phyloP scores from a whole-genome alignment of 2,113 vertebrate genomes.

The Chroicocephalus ridibundus region DNA sequence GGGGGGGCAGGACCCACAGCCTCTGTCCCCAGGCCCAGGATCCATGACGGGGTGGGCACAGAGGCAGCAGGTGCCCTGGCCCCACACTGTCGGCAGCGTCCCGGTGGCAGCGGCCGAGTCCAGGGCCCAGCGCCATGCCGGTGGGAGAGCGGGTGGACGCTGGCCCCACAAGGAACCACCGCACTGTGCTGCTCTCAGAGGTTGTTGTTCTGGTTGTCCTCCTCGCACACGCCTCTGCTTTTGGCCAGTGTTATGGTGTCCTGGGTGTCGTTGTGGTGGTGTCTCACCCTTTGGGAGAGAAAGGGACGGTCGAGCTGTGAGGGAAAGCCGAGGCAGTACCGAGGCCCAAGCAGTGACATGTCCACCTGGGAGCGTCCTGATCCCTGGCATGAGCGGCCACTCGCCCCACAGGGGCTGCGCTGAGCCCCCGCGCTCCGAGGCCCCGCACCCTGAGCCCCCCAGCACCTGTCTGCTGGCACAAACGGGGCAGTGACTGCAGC shows the following conservation, averaged over 20 bases:
- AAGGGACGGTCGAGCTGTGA: not conserved
- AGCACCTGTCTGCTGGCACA: not conserved
- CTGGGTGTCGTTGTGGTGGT: constrained; percentile 29
- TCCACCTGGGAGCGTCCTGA: fast-evolving
- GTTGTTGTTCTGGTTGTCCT: constrained; percentile 51
- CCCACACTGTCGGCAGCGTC: not conserved
- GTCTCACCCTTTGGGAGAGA: constrained; percentile 56
- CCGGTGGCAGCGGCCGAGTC: not conserved
- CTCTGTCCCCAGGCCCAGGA: not conserved
- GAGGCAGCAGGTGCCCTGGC: not conserved
- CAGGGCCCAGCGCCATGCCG: fast-evolving
- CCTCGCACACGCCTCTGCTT: constrained; percentile 18
- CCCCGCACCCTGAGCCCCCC: not conserved
- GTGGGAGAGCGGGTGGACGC: not conserved
- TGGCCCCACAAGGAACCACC: not conserved
- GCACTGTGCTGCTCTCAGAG: constrained; percentile 10
- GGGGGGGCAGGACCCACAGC: not conserved
- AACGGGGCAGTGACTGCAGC: fast-evolving
- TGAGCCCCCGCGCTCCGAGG: not conserved
- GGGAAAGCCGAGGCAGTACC: not conserved
- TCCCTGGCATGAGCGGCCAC: not conserved
- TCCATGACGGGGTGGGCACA: not conserved
- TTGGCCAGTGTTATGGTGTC: constrained; percentile 15
- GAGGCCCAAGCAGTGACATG: fast-evolving
- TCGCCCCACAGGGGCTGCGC: fast-evolving